Evolutionary conservation across 2,113 vertebrate genomes (phyloP).

Genomic region (Spilogale gracilis): DNA sequence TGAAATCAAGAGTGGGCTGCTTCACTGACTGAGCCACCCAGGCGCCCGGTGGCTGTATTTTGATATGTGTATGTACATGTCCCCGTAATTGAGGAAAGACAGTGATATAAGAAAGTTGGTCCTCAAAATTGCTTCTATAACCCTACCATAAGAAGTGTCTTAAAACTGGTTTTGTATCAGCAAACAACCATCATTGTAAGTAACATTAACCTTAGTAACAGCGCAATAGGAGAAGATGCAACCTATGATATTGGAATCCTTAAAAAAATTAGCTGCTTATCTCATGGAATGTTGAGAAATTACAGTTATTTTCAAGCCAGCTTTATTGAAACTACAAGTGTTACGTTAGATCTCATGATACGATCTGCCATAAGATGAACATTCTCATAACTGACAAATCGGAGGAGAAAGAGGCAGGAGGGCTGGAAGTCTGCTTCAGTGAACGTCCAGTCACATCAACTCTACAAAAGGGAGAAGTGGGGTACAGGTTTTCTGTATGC

Average conservation of each 20-base stretch:
- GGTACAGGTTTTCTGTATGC: neutral
- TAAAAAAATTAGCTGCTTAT: neutral
- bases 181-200: neutral
- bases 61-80: neutral
- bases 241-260: neutral
- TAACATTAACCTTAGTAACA: neutral
- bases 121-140: neutral
- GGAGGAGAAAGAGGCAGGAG: neutral
- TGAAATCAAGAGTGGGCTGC: accelerated
- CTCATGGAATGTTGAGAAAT: neutral
- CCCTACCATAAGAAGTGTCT: neutral
- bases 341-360: too few relatives aligned
- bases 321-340: neutral
- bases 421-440: neutral
- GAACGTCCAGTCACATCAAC: neutral
- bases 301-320: neutral
- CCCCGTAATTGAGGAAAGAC: neutral
- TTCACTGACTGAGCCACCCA: neutral
- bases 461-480: neutral
- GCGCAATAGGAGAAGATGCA: too few relatives aligned
- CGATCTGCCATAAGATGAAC: neutral
- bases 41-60: neutral
- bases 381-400: neutral
- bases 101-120: neutral
- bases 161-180: neutral